These are phyloP conservation scores for Heterocephalus glaber DNA, from an alignment of 2,113 vertebrate genomes.

Conservation along the genomic window DNA sequence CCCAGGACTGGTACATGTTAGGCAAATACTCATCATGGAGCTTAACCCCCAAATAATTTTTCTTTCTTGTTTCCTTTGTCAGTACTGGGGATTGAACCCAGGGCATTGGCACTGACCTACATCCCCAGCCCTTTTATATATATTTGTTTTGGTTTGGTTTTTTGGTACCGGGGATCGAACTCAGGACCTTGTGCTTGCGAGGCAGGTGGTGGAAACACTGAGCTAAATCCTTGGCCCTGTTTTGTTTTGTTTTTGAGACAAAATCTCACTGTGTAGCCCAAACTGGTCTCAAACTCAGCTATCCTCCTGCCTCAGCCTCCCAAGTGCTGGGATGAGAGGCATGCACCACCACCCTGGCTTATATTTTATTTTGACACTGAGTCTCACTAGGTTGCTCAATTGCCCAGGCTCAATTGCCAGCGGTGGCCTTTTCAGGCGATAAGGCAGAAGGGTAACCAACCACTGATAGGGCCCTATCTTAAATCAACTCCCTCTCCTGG, in stretches of 20 bases:
- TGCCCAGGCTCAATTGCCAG: not conserved
- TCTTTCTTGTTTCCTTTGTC: not conserved
- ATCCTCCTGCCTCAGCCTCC: not conserved
- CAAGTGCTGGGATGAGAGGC: not conserved
- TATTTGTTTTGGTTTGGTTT: no score
- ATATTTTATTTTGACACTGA: not conserved
- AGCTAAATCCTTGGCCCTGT: not conserved
- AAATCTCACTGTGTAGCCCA: not conserved
- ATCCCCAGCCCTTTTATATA: not conserved
- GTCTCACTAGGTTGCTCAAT: not conserved
- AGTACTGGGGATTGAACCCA: not conserved
- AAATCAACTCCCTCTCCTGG: constrained; percentile 71
- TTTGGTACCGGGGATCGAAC: no score
- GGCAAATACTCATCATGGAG: no score
- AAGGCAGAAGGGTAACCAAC: constrained; percentile 42
- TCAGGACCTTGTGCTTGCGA: no score
- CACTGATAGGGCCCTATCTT: constrained; percentile 73
- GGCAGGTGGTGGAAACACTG: no score
- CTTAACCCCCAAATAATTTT: not conserved
- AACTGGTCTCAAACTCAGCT: not conserved
- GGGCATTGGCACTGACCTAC: not conserved
- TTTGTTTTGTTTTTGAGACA: not conserved
- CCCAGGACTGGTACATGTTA: not conserved
- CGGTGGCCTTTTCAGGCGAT: not conserved
- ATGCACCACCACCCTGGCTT: not conserved